These are phyloP conservation scores for Antechinus stuartii DNA, from an alignment of 2,113 vertebrate species.

Conservation along the genomic window DNA sequence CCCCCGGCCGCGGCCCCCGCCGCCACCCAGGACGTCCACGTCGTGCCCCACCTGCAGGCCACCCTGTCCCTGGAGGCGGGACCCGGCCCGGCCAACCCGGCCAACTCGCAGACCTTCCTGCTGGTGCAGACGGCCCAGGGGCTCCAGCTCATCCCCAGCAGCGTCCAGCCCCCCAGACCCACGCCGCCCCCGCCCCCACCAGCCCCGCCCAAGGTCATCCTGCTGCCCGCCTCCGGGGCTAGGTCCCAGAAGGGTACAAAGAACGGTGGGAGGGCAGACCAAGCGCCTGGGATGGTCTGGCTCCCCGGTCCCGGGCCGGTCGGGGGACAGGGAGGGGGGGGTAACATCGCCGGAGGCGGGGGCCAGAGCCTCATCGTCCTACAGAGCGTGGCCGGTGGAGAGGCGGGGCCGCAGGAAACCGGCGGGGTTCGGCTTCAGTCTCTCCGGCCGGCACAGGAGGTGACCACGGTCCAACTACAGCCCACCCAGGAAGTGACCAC, in stretches of 20 bases:
- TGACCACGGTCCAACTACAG: constrained; percentile 51
- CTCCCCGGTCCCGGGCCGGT: constrained; percentile 60
- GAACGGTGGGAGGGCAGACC: constrained; percentile 33
- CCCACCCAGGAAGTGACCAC: constrained; percentile 81
- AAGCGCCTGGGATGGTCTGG: constrained; percentile 68
- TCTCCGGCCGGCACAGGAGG: constrained; percentile 27
- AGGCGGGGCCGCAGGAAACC: constrained; percentile 66
- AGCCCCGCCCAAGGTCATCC: constrained; percentile 68
- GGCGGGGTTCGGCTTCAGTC: constrained; percentile 75
- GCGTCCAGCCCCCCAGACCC: constrained; percentile 80
- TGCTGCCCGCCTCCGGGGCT: constrained; percentile 81
- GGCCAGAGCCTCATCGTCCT: constrained; percentile 78
- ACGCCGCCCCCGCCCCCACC: constrained; percentile 78
- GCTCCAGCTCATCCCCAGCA: constrained; percentile 91
- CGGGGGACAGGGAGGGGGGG: constrained; percentile 54
- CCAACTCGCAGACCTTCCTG: constrained; percentile 87
- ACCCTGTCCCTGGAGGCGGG: constrained; percentile 74
- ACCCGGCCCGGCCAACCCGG: constrained; percentile 71
- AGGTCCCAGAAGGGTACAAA: not conserved
- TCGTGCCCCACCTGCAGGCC: constrained; percentile 75
- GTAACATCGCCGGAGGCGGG: not conserved
- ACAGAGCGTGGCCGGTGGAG: constrained; percentile 76
- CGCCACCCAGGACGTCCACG: constrained; percentile 77
- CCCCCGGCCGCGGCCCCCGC: not conserved
- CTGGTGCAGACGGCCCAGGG: constrained; percentile 90